Evolutionary conservation across 2,113 vertebrate genomes (phyloP).

Genomic region (Oreochromis tanganicae): DNA sequence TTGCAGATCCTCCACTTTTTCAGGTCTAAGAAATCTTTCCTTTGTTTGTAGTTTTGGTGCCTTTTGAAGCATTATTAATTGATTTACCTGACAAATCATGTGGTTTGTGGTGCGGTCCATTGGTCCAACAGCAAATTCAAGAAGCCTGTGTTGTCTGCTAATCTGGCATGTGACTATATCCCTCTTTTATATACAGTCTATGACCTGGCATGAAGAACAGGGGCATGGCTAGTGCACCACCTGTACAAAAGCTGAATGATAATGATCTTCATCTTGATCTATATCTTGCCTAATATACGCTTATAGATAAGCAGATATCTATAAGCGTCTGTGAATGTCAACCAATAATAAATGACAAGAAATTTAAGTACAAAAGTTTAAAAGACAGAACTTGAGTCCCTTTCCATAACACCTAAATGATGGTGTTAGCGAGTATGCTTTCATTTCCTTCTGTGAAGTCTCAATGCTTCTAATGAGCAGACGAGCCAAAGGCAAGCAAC

Average conservation of each 20-base stretch:
- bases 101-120: neutral
- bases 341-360: neutral
- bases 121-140: neutral
- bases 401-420: neutral
- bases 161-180: neutral
- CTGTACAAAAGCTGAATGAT: neutral
- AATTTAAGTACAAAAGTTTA: neutral
- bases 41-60: neutral
- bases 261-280: neutral
- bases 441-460: neutral
- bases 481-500: neutral
- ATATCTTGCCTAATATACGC: neutral
- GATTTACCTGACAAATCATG: neutral
- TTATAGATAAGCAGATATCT: neutral
- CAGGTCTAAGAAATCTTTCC: neutral
- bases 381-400: neutral
- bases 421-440: neutral
- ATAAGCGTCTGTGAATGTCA: neutral
- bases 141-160: neutral
- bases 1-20: neutral
- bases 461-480: neutral
- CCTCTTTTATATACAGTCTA: neutral
- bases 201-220: neutral
- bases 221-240: neutral
- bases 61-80: neutral